Evolutionary conservation across 2,113 vertebrate species (phyloP), one percentile per base, ranked within the genome.

Genomic region (Sigmodon hispidus): DNA sequence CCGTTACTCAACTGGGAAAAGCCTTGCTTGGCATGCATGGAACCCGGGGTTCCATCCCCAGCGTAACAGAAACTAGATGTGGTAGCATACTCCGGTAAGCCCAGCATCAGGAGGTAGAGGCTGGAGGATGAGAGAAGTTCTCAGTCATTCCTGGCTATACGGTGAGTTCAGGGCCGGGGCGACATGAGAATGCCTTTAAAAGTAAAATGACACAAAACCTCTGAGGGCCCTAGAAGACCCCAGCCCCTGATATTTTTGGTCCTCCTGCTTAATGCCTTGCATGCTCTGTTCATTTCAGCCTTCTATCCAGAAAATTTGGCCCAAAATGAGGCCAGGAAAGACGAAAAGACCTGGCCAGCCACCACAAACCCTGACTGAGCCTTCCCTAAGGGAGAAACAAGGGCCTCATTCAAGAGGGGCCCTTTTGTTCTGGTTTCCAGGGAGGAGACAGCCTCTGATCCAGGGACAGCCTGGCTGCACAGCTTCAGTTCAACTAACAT

Each of bases 361-460:
- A 5, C 57, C 73, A 52, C 48, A 59, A 84, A 69, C 57, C 24
- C 2, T 21, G n/a, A 45, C 94, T n/a, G 45, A n/a, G 61, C 73
- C 59, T 65, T 89, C 57, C 90, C 61, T 4, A 63, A n/a, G 26
- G 5, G 80, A 45, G n/a, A 88, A 96, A 91, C 84, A 90, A 91
- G 40, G 3, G 87, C 75, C 75, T 84, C 70, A 96, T 95, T 96
- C 87, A 96, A 86, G 80, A 45, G 7, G 55, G 86, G 57, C 63
- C 84, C 94, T 84, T 96, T 94, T 95, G 85, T 95, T 67, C 75
- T 15, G 31, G 31, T 81, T 95, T 92, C 76, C 87, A 63, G 72
- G 77, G 80, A 88, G 48, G 86, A 69, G 91, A 50, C 80, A 7
- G 88, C 63, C 57, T 89, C 43, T 67, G 84, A 63, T 5, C 16